Evolutionary conservation across 1,140 invertebrate species (phyloP), one percentile per base, ranked within the genome.

Genomic region (Trichogramma pretiosum): DNA sequence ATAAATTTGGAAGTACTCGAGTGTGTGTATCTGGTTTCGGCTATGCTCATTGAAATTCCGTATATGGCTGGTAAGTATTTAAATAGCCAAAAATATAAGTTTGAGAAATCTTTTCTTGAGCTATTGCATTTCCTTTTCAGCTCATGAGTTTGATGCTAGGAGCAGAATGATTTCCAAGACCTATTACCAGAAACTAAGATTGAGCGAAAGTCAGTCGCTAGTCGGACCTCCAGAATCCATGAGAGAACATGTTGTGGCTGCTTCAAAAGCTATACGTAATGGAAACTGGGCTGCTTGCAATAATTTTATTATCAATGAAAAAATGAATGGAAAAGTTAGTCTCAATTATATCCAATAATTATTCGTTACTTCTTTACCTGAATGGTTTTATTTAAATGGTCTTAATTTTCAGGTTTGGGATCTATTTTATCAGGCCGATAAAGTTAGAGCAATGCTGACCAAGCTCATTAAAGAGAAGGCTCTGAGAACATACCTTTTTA

Each of bases 41-140:
- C 96, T 3, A 99, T 99, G 96, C 74, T 99, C 16, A 88, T 98
- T 48, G 97, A 99, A 74, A 98, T 99, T 45, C 97, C 97, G 0
- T 98, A 98, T 63, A 98, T 99, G 84, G 95, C 96, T 37, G n/a
- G n/a, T n/a, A 95, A 98, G 19, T 99, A 99, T 68, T 75, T 99
- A n/a, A n/a, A 30, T 9, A 30, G 13, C n/a, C n/a, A 8, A 30
- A 30, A 8, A 30, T 30, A 8, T 30, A 33, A n/a, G 11, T 11
- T 40, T 44, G 35, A 45, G 43, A 24, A 42, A 22, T 23, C 50
- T 54, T 39, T 38, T 52, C 37, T 50, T 28, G 55, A 61, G 62
- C 18, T 57, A 78, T 91, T 92, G 37, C 94, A 98, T 60, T 96
- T 99, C 67, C 93, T 96, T 67, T 95, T n/a, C n/a, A n/a, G 92